Evolutionary conservation across 2,888 invertebrate genomes (phyloP).

Genomic region (Cryptus armator): DNA sequence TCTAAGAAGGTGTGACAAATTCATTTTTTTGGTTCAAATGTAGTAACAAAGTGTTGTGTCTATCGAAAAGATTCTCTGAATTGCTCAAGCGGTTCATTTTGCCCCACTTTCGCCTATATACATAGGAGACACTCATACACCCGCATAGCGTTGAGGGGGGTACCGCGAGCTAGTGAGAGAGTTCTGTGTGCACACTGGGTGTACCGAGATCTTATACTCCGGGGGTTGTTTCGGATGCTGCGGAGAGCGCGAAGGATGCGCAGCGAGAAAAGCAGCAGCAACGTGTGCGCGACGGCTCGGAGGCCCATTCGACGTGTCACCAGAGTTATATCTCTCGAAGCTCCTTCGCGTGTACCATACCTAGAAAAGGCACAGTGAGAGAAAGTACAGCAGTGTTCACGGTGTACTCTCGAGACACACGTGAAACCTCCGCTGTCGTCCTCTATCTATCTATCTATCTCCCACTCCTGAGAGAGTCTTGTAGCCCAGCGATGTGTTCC

Average conservation of each 20-base stretch:
- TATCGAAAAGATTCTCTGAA: no score
- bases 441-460: conserved; percentile 63
- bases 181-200: conserved; percentile 32
- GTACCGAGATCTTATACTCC: conserved; percentile 26
- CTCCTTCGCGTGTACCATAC: not conserved
- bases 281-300: conserved; percentile 29
- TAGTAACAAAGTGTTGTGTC: no score
- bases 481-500: conserved; percentile 29
- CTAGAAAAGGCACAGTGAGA: not conserved
- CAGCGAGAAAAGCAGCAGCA: conserved; percentile 16
- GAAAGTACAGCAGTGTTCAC: not conserved
- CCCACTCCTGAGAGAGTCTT: conserved; percentile 29
- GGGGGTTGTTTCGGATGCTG: conserved; percentile 24
- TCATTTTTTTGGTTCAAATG: no score
- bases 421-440: conserved; percentile 25
- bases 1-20: no score
- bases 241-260: not conserved
- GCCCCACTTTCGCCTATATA: no score
- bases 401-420: conserved; percentile 20
- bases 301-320: conserved; percentile 58
- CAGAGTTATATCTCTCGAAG: conserved; percentile 59
- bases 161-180: conserved; percentile 39
- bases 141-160: not conserved
- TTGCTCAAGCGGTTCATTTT: no score
- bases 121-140: not conserved